These are phyloP conservation scores for Papilio dardanus DNA, from an alignment of 1,140 invertebrate genomes.

Conservation along the genomic window DNA sequence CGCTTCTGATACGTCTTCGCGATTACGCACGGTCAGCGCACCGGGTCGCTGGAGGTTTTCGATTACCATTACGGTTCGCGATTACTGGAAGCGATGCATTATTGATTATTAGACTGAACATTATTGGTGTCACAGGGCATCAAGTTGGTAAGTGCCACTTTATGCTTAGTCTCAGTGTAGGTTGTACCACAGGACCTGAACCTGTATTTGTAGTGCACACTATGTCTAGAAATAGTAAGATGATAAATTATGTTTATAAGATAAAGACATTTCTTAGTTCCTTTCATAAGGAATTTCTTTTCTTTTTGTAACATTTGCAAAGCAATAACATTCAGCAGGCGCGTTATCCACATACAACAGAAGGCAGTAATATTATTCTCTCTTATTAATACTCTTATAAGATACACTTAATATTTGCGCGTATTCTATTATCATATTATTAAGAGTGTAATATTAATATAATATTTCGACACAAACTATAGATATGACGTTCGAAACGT, in stretches of 20 bases:
- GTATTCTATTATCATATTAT: not conserved
- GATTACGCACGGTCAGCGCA: too few relatives aligned
- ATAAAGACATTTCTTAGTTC: not conserved
- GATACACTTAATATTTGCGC: not conserved
- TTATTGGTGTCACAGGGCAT: too few relatives aligned
- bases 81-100: too few relatives aligned
- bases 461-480: not conserved
- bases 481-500: too few relatives aligned
- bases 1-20: too few relatives aligned
- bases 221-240: not conserved
- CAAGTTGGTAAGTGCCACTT: too few relatives aligned
- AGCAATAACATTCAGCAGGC: constrained; percentile 20
- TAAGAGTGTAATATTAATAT: not conserved
- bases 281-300: constrained; percentile 1
- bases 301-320: not conserved
- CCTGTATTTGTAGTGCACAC: too few relatives aligned
- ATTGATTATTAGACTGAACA: too few relatives aligned
- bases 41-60: too few relatives aligned
- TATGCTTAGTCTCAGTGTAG: too few relatives aligned
- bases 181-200: too few relatives aligned
- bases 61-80: too few relatives aligned
- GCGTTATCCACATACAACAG: constrained; percentile 17
- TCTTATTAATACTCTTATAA: not conserved
- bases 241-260: not conserved
- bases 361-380: not conserved